Evolutionary conservation across 1,140 invertebrate species (phyloP).

Genomic region (Lasioglossum baleicum): DNA sequence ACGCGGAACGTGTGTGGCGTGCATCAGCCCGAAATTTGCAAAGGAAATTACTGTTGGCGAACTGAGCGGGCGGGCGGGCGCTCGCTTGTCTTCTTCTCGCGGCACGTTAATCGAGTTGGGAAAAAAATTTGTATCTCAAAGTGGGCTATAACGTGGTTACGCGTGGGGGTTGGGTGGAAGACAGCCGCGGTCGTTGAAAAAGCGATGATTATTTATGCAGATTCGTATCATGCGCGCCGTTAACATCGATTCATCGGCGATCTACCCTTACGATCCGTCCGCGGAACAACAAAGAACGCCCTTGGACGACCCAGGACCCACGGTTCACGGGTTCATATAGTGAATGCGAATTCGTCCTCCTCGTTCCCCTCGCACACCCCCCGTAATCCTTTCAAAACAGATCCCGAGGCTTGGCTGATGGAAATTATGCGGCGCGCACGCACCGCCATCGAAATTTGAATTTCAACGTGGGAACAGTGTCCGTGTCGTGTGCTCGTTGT

Average conservation of each 20-base stretch:
- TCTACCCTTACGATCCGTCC: slow-evolving; percentile 34
- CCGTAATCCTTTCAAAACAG: slow-evolving; percentile 59
- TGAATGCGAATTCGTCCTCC: neutral
- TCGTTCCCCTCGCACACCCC: neutral
- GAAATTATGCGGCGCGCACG: slow-evolving; percentile 30
- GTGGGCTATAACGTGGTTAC: slow-evolving; percentile 45
- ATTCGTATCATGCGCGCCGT: slow-evolving; percentile 57
- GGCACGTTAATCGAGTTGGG: slow-evolving; percentile 20
- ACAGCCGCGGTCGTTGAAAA: slow-evolving; percentile 21
- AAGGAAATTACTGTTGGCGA: slow-evolving; percentile 22
- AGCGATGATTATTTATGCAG: slow-evolving; percentile 59
- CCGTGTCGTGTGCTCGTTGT: neutral
- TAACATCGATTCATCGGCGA: slow-evolving; percentile 61
- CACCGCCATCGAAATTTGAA: slow-evolving; percentile 36
- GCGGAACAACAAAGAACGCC: slow-evolving; percentile 49
- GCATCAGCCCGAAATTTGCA: slow-evolving; percentile 15
- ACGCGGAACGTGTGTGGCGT: too few species aligned
- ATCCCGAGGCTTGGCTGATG: slow-evolving; percentile 5
- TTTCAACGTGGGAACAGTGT: slow-evolving; percentile 35
- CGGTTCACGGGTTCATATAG: too few species aligned
- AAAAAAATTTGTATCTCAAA: slow-evolving; percentile 47
- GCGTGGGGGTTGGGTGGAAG: slow-evolving; percentile 11
- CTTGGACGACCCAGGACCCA: neutral
- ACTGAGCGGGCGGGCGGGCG: neutral
- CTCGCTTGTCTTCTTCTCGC: neutral